These are phyloP conservation scores for Triplophysa dalaica DNA, from an alignment of 2,113 vertebrate species.

Conservation along the genomic window DNA sequence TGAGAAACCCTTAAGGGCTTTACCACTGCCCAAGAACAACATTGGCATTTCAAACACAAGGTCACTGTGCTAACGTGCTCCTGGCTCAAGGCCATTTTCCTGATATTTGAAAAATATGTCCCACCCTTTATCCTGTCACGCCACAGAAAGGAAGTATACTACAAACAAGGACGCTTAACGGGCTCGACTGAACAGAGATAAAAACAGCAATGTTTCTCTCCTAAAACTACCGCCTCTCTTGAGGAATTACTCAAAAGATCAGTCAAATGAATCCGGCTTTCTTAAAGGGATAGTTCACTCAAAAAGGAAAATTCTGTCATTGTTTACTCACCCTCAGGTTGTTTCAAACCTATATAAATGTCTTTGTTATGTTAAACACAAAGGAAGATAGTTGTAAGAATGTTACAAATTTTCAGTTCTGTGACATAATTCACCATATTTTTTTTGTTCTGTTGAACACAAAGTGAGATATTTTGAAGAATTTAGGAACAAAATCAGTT, in stretches of 20 bases:
- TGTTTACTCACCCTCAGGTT: too few species aligned
- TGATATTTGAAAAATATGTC: slow-evolving; percentile 19
- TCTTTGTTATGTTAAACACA: too few species aligned
- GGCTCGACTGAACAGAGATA: background rate
- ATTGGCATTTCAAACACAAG: slow-evolving; percentile 29
- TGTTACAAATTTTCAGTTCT: too few species aligned
- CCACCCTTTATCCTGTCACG: background rate
- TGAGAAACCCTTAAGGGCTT: slow-evolving; percentile 4
- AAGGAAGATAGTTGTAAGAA: too few species aligned
- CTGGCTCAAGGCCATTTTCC: slow-evolving; percentile 13
- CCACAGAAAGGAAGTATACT: background rate
- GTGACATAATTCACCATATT: too few species aligned
- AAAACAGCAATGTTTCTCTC: background rate
- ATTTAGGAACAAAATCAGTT: too few species aligned
- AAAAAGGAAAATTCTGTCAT: too few species aligned
- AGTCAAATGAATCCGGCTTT: background rate
- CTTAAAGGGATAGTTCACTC: background rate
- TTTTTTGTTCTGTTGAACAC: too few species aligned
- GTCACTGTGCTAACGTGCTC: slow-evolving; percentile 2
- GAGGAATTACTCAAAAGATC: background rate
- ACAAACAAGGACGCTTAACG: background rate
- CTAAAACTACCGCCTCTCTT: too few species aligned
- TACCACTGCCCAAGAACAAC: slow-evolving; percentile 36
- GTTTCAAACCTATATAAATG: too few species aligned
- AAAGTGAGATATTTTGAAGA: too few species aligned